These are phyloP conservation scores for Chanos chanos DNA, from an alignment of 2,797 vertebrate genomes.

Conservation along the genomic window DNA sequence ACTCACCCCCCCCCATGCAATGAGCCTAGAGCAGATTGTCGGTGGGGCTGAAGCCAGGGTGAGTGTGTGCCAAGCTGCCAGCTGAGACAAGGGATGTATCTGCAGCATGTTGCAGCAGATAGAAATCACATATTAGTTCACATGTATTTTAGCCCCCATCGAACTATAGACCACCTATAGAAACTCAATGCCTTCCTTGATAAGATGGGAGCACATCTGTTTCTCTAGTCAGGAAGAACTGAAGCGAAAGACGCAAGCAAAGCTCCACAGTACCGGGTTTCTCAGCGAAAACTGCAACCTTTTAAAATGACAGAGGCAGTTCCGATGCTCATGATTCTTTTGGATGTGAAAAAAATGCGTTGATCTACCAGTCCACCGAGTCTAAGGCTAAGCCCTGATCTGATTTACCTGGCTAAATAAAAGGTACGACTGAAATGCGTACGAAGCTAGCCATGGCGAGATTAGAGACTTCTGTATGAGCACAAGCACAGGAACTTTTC, in stretches of 20 bases:
- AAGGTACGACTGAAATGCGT: too few species aligned
- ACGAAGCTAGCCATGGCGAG: neutral
- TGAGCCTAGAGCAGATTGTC: conserved; percentile 50
- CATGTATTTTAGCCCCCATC: too few species aligned
- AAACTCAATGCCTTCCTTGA: neutral
- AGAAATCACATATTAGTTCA: neutral
- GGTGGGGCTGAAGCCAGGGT: conserved; percentile 46
- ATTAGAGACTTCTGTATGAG: neutral
- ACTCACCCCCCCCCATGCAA: neutral
- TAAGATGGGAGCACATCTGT: conserved; percentile 1
- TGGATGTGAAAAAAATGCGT: too few species aligned
- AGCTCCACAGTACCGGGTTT: too few species aligned
- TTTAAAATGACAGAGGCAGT: too few species aligned
- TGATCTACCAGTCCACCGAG: too few species aligned
- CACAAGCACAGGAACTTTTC: neutral
- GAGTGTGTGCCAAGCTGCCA: conserved; percentile 45
- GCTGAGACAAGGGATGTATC: conserved; percentile 53
- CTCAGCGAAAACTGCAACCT: too few species aligned
- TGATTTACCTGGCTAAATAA: too few species aligned
- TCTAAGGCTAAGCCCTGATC: too few species aligned
- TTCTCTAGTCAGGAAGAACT: neutral
- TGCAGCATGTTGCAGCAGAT: conserved; percentile 39
- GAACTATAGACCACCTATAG: conserved; percentile 7
- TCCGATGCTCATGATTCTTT: too few species aligned
- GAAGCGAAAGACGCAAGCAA: neutral